Conservation (phyloP, 2,888 invertebrate genomes). For the Abscondita cerata region DNA sequence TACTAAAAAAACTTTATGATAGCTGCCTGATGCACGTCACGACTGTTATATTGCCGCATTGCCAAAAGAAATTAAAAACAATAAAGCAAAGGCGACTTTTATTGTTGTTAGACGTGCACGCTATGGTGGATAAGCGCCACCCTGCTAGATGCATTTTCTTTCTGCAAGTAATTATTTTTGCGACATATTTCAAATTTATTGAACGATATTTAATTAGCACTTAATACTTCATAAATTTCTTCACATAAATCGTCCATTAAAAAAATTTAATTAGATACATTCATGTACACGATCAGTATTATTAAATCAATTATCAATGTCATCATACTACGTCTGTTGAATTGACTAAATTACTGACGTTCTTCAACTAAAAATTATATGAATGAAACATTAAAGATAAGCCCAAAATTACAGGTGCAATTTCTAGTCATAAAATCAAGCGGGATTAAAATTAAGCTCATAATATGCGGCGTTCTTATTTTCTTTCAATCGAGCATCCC, state of each 20-base stretch:
- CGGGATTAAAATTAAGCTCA: constrained; percentile 32
- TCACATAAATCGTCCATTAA: too few relatives aligned
- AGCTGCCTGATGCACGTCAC: constrained; percentile 24
- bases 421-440: constrained; percentile 35
- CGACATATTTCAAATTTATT: background rate
- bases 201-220: constrained; percentile 1
- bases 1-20: constrained; percentile 38
- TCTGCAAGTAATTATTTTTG: background rate
- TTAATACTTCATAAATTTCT: constrained; percentile 7
- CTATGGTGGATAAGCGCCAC: constrained; percentile 19
- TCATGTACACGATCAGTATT: too few relatives aligned
- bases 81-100: constrained; percentile 13
- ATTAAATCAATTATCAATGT: too few relatives aligned
- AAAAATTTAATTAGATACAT: too few relatives aligned
- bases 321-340: too few relatives aligned
- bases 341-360: too few relatives aligned
- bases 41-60: constrained; percentile 13
- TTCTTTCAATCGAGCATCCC: constrained; percentile 22
- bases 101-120: constrained; percentile 5
- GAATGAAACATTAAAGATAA: constrained; percentile 27
- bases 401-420: constrained; percentile 33
- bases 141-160: constrained; percentile 10
- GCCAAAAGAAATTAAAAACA: constrained; percentile 16
- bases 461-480: constrained; percentile 21
- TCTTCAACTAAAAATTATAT: constrained; percentile 2